Evolutionary conservation across 2,113 vertebrate species (phyloP), one percentile per base, ranked within the genome.

Genomic region (Mesembrinibis cayennensis): DNA sequence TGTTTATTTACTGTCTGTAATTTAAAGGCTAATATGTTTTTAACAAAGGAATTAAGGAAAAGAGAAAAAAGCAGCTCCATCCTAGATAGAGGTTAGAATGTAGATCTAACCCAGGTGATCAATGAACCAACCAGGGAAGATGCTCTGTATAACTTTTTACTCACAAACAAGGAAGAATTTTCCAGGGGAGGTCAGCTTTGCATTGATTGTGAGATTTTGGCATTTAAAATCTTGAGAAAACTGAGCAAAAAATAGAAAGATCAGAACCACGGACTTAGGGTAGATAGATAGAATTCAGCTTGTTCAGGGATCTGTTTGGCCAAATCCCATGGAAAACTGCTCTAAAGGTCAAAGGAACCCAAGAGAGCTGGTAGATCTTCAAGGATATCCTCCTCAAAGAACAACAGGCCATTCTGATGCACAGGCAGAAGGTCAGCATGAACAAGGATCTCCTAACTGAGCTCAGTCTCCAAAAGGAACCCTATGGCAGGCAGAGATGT

Each of bases 401-500:
- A 25, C 32, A 87, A 17, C 15, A 58, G 38, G 11, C 16, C 22
- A 27, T 67, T 72, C 47, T n/a, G 13, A 42, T 58, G 21, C 19
- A 42, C 13, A 21, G 20, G 11, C 16, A 79, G 49, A 62, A 71
- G 13, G 7, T 29, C 76, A 77, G 9, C 1, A 76, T 44, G 42
- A 82, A 5, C 11, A 38, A 70, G 21, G 21, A 40, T 16, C 3
- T 56, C 17, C 42, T 71, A 23, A 42, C 5, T 0, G 0, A 83
- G 7, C 7, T 72, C 30, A 63, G 0, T 9, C 29, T 80, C 47
- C 56, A 67, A n/a, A 89, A 87, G 6, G 9, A 80, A 36, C 10
- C 4, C 11, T 5, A 5, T 0, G 3, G 22, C 21, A 66, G 50
- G 34, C 55, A 79, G 45, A 62, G 20, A 6, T 66, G 7, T 34